Evolutionary conservation across 1,140 invertebrate genomes (phyloP), one percentile per base, ranked within the genome.

Genomic region (Sweltsa coloradensis): DNA sequence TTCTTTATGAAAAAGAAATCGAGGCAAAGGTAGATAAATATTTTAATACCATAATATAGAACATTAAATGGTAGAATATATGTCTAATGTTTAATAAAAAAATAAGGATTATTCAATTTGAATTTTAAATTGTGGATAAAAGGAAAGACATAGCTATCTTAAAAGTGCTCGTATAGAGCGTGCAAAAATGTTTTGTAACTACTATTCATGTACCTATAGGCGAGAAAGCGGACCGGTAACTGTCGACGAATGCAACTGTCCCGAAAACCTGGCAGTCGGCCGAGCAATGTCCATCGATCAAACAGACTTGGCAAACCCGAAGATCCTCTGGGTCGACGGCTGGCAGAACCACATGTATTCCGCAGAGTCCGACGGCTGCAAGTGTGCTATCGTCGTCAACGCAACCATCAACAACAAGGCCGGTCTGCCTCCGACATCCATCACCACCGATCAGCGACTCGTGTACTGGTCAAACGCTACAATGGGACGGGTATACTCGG

Each of bases 381-480:
- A 62, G 22, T 89, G 85, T 54, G 5, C 34, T 41, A 27, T 72
- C 1, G 61, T 83, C 0, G 63, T 79, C 2, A 73, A 71, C 49
- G 64, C 72, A 6, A 55, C 46, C 37, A 19, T 23, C 21, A 39
- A 51, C 25, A 39, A 23, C 24, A 37, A 51, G 34, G 49, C 43
- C 40, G 46, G 46, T 47, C 61, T 77, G 21, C 71, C 70, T 9
- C 70, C 79, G 2, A 72, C 68, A 34, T 76, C 72, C 0, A 62
- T 85, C 3, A 77, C 78, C 4, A 69, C 75, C 0, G 81, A 84
- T 51, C 75, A 76, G 57, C 71, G 73, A 45, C 72, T 74, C 37
- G 63, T 85, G 18, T 85, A 83, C 50, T 85, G 81, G 83, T 75
- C 74, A 14, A 76, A 79, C 59, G 65, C 68, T 14, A 64, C 63